phyloP scores from a whole-genome alignment of 2,113 vertebrate genomes.

The Mohoua ochrocephala region DNA sequence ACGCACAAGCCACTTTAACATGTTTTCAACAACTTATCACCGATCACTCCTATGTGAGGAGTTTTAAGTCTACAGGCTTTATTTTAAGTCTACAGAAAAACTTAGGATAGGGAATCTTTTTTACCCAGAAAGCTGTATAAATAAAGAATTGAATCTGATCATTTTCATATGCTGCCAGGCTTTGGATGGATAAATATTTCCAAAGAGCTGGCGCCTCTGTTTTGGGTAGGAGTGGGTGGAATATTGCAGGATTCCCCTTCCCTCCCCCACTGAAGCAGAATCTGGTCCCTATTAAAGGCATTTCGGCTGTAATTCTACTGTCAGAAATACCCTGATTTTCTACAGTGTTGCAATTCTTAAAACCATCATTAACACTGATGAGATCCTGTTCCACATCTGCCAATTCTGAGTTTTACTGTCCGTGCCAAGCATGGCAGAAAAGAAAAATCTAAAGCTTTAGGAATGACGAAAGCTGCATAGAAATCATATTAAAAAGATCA shows the following conservation, averaged over 20 bases:
- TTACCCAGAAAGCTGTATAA: slow-evolving; percentile 14
- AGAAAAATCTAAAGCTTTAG: background rate
- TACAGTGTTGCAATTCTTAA: slow-evolving; percentile 6
- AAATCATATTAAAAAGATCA: background rate
- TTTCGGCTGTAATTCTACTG: slow-evolving; percentile 28
- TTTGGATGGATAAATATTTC: slow-evolving; percentile 65
- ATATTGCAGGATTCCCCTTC: slow-evolving; percentile 39
- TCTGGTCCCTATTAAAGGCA: slow-evolving; percentile 74
- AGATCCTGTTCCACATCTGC: background rate
- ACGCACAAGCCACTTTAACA: background rate
- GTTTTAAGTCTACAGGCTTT: background rate
- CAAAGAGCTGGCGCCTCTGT: slow-evolving; percentile 63
- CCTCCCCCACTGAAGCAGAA: slow-evolving; percentile 7
- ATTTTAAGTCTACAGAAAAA: background rate
- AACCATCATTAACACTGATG: slow-evolving; percentile 6
- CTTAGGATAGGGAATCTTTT: background rate
- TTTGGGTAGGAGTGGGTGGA: slow-evolving; percentile 46
- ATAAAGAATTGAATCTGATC: slow-evolving; percentile 57
- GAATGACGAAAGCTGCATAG: background rate
- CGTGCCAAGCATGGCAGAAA: background rate
- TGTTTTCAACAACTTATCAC: background rate
- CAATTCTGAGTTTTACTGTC: background rate
- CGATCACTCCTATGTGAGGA: background rate
- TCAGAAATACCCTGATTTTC: slow-evolving; percentile 7
- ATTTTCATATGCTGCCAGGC: slow-evolving; percentile 73